Percentiles rank a stretch among this genome's conserved stretches.
Conservation (phyloP, 2,113 vertebrate genomes). For the Mixornis gularis region DNA sequence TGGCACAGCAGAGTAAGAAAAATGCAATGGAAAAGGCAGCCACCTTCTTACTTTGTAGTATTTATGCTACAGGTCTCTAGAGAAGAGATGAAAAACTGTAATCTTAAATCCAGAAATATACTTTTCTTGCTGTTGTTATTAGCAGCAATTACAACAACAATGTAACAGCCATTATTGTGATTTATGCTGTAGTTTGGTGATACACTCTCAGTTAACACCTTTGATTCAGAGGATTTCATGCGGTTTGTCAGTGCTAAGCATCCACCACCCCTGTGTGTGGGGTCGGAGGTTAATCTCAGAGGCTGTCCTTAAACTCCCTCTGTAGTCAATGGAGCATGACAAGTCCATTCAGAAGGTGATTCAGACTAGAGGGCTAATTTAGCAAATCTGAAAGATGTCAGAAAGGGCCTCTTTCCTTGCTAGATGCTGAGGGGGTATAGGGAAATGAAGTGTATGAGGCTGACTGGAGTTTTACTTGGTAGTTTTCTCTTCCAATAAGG, state of each 20-base stretch:
- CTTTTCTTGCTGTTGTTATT: not conserved
- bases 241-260: not conserved
- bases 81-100: not conserved
- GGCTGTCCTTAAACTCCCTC: not conserved
- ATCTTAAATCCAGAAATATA: not conserved
- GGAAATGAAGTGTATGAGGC: not conserved
- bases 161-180: not conserved
- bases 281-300: constrained; percentile 12
- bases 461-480: not conserved
- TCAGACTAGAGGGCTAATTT: constrained; percentile 13
- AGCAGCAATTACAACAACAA: not conserved
- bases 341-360: constrained; percentile 11
- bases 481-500: not conserved
- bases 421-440: not conserved
- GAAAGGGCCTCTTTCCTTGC: not conserved
- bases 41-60: not conserved
- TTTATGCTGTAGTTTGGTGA: not conserved
- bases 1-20: not conserved
- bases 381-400: not conserved
- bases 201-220: not conserved
- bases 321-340: not conserved
- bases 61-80: not conserved
- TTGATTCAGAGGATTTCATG: not conserved
- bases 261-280: not conserved
- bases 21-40: not conserved